Evolutionary conservation across 2,888 invertebrate species (phyloP).

Genomic region (Agriopis aurantiaria): DNA sequence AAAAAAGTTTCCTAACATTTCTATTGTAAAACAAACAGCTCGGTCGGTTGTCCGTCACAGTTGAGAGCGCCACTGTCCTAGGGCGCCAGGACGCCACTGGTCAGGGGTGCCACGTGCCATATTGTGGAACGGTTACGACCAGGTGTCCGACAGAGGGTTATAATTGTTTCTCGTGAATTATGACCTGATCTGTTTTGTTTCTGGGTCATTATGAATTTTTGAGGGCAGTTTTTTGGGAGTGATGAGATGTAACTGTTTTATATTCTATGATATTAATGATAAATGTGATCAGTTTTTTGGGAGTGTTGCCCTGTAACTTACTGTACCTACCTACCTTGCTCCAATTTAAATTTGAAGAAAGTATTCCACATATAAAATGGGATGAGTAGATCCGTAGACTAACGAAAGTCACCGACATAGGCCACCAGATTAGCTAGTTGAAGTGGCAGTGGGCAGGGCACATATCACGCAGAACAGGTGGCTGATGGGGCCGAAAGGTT

Average conservation of each 20-base stretch:
- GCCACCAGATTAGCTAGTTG: too few species aligned
- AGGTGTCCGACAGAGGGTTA: constrained; percentile 53
- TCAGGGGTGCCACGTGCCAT: constrained; percentile 59
- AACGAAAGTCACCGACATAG: too few species aligned
- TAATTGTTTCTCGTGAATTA: constrained; percentile 69
- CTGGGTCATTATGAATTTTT: constrained; percentile 44
- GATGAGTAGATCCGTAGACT: too few species aligned
- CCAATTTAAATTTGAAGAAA: too few species aligned
- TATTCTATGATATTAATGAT: constrained; percentile 1
- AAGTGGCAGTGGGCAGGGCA: too few species aligned
- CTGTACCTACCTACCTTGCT: too few species aligned
- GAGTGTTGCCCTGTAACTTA: too few species aligned
- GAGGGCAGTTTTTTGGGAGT: constrained; percentile 21
- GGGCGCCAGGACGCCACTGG: not conserved
- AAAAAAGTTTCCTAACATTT: not conserved
- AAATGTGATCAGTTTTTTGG: not conserved
- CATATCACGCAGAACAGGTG: too few species aligned
- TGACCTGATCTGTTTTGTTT: constrained; percentile 60
- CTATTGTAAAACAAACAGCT: not conserved
- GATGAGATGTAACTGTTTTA: not conserved
- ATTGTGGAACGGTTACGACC: constrained; percentile 66
- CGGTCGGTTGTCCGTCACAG: not conserved
- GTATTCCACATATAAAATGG: too few species aligned
- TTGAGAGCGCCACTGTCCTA: not conserved
- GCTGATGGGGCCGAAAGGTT: too few species aligned